Conservation (phyloP, 2,888 invertebrate genomes). For the Cerceris rybyensis region DNA sequence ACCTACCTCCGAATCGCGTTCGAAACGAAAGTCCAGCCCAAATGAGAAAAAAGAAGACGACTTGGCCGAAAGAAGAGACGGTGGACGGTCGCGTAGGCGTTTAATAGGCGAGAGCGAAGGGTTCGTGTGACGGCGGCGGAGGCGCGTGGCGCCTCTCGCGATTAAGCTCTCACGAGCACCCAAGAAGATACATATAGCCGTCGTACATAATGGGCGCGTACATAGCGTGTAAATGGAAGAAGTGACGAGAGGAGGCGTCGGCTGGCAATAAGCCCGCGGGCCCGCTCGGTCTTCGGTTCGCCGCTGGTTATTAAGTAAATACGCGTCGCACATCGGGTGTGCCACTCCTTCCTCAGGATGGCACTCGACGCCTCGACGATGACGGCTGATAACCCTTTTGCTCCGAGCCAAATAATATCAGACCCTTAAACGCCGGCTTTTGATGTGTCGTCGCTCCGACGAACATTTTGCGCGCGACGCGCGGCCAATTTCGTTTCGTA, state of each 20-base stretch:
- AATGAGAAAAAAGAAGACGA: not conserved
- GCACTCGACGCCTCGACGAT: slow-evolving; percentile 34
- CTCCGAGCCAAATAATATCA: slow-evolving; percentile 76
- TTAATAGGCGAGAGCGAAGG: slow-evolving; percentile 3
- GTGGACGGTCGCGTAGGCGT: not conserved
- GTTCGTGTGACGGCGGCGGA: slow-evolving; percentile 22
- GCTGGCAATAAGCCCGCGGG: slow-evolving; percentile 73
- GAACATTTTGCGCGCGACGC: slow-evolving; percentile 73
- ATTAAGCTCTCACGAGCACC: slow-evolving; percentile 16
- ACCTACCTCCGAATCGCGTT: too few species aligned
- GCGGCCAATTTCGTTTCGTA: slow-evolving; percentile 70
- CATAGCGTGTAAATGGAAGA: slow-evolving; percentile 55
- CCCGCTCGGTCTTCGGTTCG: slow-evolving; percentile 65
- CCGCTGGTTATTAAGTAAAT: slow-evolving; percentile 76
- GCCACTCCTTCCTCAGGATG: not conserved
- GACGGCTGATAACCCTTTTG: slow-evolving; percentile 77
- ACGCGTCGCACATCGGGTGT: slow-evolving; percentile 40
- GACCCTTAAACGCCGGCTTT: slow-evolving; percentile 77
- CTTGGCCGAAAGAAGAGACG: not conserved
- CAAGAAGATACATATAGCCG: slow-evolving; percentile 31
- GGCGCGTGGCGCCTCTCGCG: slow-evolving; percentile 40
- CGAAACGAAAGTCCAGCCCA: not conserved
- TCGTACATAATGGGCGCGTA: slow-evolving; percentile 41
- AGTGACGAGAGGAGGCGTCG: slow-evolving; percentile 61
- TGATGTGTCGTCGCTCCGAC: slow-evolving; percentile 79